These are phyloP conservation scores for Heliocidaris erythrogramma DNA, from an alignment of 35 echinoderm and acorn worm genomes.

Conservation along the genomic window DNA sequence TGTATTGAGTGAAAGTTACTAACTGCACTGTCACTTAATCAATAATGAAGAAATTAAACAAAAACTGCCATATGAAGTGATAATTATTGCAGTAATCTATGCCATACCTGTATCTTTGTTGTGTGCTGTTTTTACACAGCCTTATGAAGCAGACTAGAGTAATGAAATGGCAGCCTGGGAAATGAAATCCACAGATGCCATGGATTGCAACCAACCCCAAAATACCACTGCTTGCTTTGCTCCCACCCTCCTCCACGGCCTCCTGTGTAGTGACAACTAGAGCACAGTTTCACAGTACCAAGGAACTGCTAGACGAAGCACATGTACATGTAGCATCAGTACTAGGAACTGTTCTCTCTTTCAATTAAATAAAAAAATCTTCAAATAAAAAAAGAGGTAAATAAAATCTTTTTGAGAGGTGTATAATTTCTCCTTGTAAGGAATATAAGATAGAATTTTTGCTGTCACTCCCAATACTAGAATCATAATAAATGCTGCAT, in stretches of 20 bases:
- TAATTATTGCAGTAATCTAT: background rate
- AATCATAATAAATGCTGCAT: no score
- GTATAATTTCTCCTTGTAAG: background rate
- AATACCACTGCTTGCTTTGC: slow-evolving; percentile 25
- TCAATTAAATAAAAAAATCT: background rate
- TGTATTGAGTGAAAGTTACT: background rate
- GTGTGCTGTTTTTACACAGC: background rate
- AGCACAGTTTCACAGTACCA: background rate
- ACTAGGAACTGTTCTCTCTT: background rate
- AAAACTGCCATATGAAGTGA: background rate
- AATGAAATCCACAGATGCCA: slow-evolving; percentile 23
- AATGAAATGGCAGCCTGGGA: slow-evolving; percentile 7
- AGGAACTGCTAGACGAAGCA: background rate
- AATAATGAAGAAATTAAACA: background rate
- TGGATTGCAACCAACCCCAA: slow-evolving; percentile 34
- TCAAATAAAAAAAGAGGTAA: no score
- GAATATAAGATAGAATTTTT: no score
- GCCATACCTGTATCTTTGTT: background rate
- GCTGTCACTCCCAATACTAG: no score
- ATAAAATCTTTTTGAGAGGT: background rate
- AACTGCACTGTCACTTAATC: background rate
- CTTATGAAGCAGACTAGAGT: background rate
- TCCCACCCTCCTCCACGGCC: background rate
- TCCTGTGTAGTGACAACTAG: background rate
- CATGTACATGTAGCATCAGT: background rate